Conservation (phyloP, 2,888 invertebrate genomes). For the Lagria hirta region DNA sequence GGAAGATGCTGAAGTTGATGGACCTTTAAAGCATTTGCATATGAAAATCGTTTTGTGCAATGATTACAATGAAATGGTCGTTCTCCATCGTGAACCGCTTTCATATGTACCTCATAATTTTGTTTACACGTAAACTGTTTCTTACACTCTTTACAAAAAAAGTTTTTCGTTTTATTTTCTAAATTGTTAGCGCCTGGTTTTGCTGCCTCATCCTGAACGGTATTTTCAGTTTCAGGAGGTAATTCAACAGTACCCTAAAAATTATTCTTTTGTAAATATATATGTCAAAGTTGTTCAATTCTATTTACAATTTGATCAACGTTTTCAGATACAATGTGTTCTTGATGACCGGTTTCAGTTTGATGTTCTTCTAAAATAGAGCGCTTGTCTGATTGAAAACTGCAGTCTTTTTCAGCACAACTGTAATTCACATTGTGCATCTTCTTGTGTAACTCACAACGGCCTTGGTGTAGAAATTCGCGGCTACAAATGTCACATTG, state of each 20-base stretch:
- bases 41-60: constrained; percentile 64
- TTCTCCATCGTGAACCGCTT: constrained; percentile 61
- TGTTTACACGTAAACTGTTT: constrained; percentile 63
- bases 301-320: constrained; percentile 41
- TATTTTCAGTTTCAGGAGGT: constrained; percentile 4
- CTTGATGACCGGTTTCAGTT: constrained; percentile 57
- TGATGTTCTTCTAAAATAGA: constrained; percentile 60
- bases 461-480: constrained; percentile 57
- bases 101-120: constrained; percentile 62
- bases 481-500: constrained; percentile 58
- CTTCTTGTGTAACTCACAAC: constrained; percentile 59
- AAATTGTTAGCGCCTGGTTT: background rate
- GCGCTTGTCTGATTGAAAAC: constrained; percentile 51
- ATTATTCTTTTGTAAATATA: background rate
- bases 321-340: constrained; percentile 55
- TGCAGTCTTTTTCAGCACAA: constrained; percentile 52
- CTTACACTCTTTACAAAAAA: constrained; percentile 61
- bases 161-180: constrained; percentile 16
- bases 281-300: background rate
- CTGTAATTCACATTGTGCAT: constrained; percentile 65
- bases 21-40: constrained; percentile 61
- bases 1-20: constrained; percentile 59
- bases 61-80: constrained; percentile 60
- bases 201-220: no score
- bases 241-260: constrained; percentile 16